Base-by-base conservation (phyloP, 2,888 invertebrate species). In the Lagria hirta region DNA sequence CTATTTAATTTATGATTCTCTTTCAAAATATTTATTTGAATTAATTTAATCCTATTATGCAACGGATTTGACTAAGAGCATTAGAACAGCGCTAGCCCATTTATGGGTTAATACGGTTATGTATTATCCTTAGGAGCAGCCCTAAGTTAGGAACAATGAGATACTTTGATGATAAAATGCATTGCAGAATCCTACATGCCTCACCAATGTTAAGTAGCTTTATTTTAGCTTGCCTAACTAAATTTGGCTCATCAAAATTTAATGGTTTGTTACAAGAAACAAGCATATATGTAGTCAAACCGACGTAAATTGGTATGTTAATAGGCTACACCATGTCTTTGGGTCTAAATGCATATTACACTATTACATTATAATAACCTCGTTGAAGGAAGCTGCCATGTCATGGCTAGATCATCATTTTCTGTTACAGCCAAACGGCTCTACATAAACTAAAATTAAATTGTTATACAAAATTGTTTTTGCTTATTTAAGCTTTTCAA, bases 41-140 rank as follows among this genome's bases (percentile, higher is more conserved):
- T 35, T 37, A 27, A 43, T 27, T 15, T 43, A 47, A 47, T 32
- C 47, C 42, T 33, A 30, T 42, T 47, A 47, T 20, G 32, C 13
- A 5, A n/a, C 10, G 34, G 38, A 33, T 43, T 43, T 13, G 12
- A 13, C 28, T 40, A 44, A 43, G 36, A 35, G 43, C 27, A 48
- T 48, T 48, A 41, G 10, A 28, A 24, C 15, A 32, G 18, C 43
- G 36, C 18, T 30, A 23, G 36, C 32, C 44, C 33, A 35, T 43
- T 34, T 30, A 18, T 34, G 14, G 43, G 43, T 44, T 43, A 44
- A 27, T 44, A 20, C 36, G 20, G 38, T 43, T 48, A 43, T 24
- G 22, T 38, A 38, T 29, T 29, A 38, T 29, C 22, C 29, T 21
- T 17, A 6, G 11, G n/a, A n/a, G n/a, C n/a, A n/a, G n/a, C n/a